Conservation (phyloP, 2,797 vertebrate genomes). For the Poecilia gillii region DNA sequence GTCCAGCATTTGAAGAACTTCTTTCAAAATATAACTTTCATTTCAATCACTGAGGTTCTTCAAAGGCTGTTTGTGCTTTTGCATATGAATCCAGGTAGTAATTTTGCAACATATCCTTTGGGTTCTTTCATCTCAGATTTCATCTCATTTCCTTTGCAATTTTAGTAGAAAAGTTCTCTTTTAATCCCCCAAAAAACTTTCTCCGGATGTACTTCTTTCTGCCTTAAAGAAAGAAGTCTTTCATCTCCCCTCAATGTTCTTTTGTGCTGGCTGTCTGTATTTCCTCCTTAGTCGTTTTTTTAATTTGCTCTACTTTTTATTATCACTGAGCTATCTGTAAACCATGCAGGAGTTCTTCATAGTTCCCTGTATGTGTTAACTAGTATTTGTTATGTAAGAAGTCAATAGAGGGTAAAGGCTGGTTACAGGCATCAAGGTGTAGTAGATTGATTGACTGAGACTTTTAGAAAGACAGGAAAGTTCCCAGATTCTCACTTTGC, state of each 20-base stretch:
- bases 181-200: conserved; percentile 44
- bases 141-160: conserved; percentile 20
- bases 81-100: conserved; percentile 10
- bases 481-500: neutral
- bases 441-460: neutral
- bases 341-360: conserved; percentile 20
- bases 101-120: conserved; percentile 28
- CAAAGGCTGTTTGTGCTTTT: conserved; percentile 13
- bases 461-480: neutral
- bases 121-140: conserved; percentile 41
- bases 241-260: conserved; percentile 24
- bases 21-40: neutral
- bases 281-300: conserved; percentile 5
- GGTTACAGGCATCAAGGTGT: neutral
- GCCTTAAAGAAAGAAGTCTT: conserved; percentile 32
- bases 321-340: conserved; percentile 10
- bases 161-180: conserved; percentile 38
- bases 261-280: conserved; percentile 23
- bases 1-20: neutral
- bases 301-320: neutral
- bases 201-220: conserved; percentile 36
- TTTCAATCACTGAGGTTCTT: neutral
- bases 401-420: neutral
- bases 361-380: conserved; percentile 12
- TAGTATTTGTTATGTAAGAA: neutral